phyloP scores from a whole-genome alignment of 1,140 invertebrate genomes.

The Tachypleus tridentatus region DNA sequence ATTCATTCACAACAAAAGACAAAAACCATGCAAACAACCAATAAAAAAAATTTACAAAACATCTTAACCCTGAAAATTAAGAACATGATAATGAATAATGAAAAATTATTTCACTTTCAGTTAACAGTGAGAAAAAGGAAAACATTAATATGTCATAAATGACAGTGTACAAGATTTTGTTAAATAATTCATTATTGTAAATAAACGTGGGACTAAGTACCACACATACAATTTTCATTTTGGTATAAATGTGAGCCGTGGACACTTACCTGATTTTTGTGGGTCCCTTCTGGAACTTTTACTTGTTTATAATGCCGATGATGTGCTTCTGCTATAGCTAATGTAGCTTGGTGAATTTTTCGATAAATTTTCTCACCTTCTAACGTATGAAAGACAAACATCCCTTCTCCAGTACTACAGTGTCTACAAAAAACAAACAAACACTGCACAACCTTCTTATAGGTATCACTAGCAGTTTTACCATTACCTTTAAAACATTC shows the following conservation, averaged over 20 bases:
- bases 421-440: conserved; percentile 20
- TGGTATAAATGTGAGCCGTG: not conserved
- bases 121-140: not conserved
- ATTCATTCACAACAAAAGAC: no score
- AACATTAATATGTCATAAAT: not conserved
- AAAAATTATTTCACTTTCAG: no score
- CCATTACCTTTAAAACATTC: no score
- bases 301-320: conserved; percentile 17
- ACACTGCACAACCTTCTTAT: no score
- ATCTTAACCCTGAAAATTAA: no score
- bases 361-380: conserved; percentile 31
- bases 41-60: no score
- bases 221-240: not conserved
- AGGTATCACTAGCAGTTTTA: no score
- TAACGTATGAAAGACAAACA: conserved; percentile 31
- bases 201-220: not conserved
- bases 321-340: conserved; percentile 31
- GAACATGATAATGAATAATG: no score
- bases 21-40: no score
- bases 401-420: conserved; percentile 31
- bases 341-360: conserved; percentile 31
- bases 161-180: not conserved
- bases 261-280: not conserved
- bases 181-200: not conserved
- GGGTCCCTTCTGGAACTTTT: not conserved